Conservation (phyloP, 2,888 invertebrate species). For the Fragum sueziense region DNA sequence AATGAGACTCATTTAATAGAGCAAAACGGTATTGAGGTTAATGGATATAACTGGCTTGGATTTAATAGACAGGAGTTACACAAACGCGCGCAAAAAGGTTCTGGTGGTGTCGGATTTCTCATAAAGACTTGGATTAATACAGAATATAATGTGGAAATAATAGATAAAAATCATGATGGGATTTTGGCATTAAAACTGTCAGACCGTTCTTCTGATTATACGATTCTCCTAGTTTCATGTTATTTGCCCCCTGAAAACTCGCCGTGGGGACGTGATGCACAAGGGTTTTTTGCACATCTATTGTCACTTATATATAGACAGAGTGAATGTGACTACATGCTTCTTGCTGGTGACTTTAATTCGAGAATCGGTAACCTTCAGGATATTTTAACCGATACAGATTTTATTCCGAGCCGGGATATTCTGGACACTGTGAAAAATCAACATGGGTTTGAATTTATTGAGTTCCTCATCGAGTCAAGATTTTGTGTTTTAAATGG, state of each 20-base stretch:
- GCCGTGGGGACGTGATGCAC: slow-evolving; percentile 32
- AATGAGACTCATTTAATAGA: slow-evolving; percentile 35
- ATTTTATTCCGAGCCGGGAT: slow-evolving; percentile 18
- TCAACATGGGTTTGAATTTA: slow-evolving; percentile 33
- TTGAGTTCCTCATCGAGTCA: slow-evolving; percentile 29
- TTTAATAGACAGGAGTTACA: slow-evolving; percentile 26
- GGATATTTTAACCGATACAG: slow-evolving; percentile 27
- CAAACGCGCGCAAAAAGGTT: slow-evolving; percentile 30
- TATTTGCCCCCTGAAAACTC: neutral
- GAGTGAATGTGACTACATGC: slow-evolving; percentile 28
- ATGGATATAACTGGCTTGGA: slow-evolving; percentile 38
- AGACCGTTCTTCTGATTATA: neutral
- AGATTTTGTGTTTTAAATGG: slow-evolving; percentile 5
- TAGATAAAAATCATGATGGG: slow-evolving; percentile 34
- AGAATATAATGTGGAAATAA: slow-evolving; percentile 15
- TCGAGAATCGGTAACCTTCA: slow-evolving; percentile 30
- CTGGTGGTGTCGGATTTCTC: slow-evolving; percentile 45
- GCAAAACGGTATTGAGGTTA: slow-evolving; percentile 18
- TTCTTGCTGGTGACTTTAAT: slow-evolving; percentile 36
- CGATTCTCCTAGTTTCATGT: neutral
- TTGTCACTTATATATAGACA: slow-evolving; percentile 33
- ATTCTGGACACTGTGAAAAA: slow-evolving; percentile 23
- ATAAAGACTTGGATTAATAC: slow-evolving; percentile 17
- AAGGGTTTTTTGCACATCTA: slow-evolving; percentile 29
- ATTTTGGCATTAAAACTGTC: slow-evolving; percentile 30